Evolutionary conservation across 2,113 vertebrate genomes (phyloP).

Genomic region (Dendropsophus ebraccatus): DNA sequence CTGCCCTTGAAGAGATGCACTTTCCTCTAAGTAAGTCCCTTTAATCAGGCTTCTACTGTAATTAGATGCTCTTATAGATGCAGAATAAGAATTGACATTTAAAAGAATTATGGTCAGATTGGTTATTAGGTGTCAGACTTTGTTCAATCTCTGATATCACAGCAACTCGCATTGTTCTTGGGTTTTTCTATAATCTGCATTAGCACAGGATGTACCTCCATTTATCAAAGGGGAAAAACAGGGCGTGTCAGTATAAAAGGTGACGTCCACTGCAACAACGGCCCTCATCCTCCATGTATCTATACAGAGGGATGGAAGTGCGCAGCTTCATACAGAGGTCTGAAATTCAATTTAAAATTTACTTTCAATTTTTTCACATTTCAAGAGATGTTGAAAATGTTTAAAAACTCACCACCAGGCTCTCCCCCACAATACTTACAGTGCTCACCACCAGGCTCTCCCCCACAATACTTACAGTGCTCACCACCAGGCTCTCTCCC

Average conservation of each 20-base stretch:
- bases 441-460: no score
- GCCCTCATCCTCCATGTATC: no score
- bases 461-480: no score
- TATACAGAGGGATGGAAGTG: no score
- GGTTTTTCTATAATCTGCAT: neutral
- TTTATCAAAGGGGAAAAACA: constrained; percentile 1
- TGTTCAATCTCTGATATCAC: neutral
- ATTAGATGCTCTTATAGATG: constrained; percentile 28
- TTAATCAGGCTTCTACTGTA: constrained; percentile 23
- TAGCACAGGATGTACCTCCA: neutral
- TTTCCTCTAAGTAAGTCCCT: constrained; percentile 28
- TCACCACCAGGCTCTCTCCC: no score
- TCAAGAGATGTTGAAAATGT: no score
- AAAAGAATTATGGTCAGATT: constrained; percentile 4
- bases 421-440: no score
- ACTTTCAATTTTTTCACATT: no score
- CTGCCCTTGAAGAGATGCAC: constrained; percentile 47
- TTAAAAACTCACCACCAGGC: no score
- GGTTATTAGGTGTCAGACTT: neutral
- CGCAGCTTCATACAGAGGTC: no score
- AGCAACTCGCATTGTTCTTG: neutral
- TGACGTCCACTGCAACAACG: neutral
- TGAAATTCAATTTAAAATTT: no score
- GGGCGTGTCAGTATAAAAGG: neutral
- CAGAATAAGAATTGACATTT: constrained; percentile 34